Evolutionary conservation across 2,888 invertebrate genomes (phyloP).

Genomic region (Epirrita christyi): DNA sequence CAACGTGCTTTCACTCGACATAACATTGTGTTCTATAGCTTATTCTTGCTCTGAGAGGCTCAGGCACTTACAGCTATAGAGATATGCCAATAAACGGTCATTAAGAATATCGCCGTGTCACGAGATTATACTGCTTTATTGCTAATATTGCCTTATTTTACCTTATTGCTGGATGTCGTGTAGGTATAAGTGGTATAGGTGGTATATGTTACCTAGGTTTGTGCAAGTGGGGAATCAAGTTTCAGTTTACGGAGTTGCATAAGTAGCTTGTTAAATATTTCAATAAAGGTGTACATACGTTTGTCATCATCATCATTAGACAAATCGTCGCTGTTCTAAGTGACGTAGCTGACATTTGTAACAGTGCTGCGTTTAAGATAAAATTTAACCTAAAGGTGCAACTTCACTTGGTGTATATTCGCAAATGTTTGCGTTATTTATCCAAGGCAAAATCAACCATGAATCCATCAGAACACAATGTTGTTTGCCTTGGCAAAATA

Average conservation of each 20-base stretch:
- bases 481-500: too few relatives aligned
- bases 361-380: too few relatives aligned
- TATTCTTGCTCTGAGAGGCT: neutral
- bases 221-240: neutral
- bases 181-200: neutral
- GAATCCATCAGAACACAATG: too few relatives aligned
- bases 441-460: too few relatives aligned
- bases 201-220: neutral
- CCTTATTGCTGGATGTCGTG: slow-evolving; percentile 4
- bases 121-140: slow-evolving; percentile 27
- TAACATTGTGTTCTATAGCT: neutral
- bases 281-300: too few relatives aligned
- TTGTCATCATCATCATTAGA: too few relatives aligned
- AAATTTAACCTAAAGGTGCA: too few relatives aligned
- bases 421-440: too few relatives aligned
- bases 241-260: neutral
- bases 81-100: slow-evolving; percentile 37
- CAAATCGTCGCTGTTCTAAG: too few relatives aligned
- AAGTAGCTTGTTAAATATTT: neutral
- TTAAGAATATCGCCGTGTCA: slow-evolving; percentile 32
- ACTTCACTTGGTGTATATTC: too few relatives aligned
- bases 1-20: too few relatives aligned
- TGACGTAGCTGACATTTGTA: too few relatives aligned
- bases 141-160: slow-evolving; percentile 19
- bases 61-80: slow-evolving; percentile 25